phyloP scores from a whole-genome alignment of 2,888 invertebrate genomes.

The Xestia ashworthii region DNA sequence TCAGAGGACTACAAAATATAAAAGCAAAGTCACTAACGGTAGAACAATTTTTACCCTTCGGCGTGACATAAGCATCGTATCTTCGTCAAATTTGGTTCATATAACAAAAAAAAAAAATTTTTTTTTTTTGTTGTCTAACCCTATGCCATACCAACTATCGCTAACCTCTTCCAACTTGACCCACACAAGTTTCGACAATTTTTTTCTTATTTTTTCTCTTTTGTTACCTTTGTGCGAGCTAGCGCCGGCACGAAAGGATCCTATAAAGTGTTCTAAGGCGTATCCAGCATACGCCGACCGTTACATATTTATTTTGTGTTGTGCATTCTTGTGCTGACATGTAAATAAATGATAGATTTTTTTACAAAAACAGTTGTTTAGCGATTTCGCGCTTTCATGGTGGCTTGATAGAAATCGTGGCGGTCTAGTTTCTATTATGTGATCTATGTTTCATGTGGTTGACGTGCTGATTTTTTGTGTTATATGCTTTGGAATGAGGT shows the following conservation, averaged over 20 bases:
- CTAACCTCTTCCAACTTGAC: conserved; percentile 64
- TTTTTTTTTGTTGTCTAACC: no score
- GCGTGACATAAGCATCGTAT: no score
- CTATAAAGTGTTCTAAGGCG: conserved; percentile 87
- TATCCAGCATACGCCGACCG: conserved; percentile 85
- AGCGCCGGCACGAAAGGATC: conserved; percentile 88
- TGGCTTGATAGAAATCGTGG: conserved; percentile 71
- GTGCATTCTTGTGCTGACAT: conserved; percentile 88
- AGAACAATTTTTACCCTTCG: no score
- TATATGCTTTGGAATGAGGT: background rate
- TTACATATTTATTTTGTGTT: conserved; percentile 90
- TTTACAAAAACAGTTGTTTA: conserved; percentile 70
- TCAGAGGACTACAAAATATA: background rate
- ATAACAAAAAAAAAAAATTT: no score
- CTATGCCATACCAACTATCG: conserved; percentile 6
- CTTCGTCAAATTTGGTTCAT: no score
- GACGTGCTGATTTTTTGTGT: conserved; percentile 13
- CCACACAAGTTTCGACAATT: conserved; percentile 72
- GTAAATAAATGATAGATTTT: conserved; percentile 88
- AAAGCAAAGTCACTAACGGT: no score
- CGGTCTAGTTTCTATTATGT: conserved; percentile 38
- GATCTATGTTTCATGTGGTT: conserved; percentile 24
- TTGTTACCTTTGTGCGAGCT: conserved; percentile 88
- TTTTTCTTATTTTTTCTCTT: conserved; percentile 85
- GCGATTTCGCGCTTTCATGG: conserved; percentile 88